phyloP scores from a whole-genome alignment of 2,113 vertebrate genomes.

The Dolichotis patagonum region DNA sequence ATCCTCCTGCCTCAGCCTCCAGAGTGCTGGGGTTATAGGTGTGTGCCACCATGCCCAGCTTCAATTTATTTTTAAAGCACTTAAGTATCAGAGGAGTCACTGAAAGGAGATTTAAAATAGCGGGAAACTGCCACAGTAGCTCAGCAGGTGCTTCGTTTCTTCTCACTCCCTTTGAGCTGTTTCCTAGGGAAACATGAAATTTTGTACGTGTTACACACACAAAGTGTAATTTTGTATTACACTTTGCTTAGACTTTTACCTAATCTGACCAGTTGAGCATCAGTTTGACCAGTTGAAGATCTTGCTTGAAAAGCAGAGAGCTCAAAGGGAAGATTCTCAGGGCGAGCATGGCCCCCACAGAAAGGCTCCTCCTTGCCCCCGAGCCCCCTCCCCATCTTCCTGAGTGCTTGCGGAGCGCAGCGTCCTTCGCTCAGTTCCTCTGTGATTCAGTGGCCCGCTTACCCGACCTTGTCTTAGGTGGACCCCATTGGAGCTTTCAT shows the following conservation, averaged over 20 bases:
- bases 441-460: neutral
- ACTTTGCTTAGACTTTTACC: neutral
- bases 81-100: neutral
- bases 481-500: neutral
- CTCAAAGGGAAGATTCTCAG: neutral
- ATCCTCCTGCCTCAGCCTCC: no score
- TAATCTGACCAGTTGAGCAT: no score
- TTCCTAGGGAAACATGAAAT: neutral
- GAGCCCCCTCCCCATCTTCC: neutral
- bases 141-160: neutral
- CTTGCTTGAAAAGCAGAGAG: neutral
- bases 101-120: slow-evolving; percentile 17
- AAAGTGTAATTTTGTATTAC: neutral
- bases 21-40: no score
- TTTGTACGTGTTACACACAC: neutral
- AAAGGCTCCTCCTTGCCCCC: no score
- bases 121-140: neutral
- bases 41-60: no score
- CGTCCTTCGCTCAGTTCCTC: neutral
- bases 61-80: neutral
- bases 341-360: neutral
- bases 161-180: neutral
- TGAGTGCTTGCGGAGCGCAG: neutral
- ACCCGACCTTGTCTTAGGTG: neutral
- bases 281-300: neutral